Conservation (phyloP, 2,797 vertebrate genomes). For the Tapera naevia region DNA sequence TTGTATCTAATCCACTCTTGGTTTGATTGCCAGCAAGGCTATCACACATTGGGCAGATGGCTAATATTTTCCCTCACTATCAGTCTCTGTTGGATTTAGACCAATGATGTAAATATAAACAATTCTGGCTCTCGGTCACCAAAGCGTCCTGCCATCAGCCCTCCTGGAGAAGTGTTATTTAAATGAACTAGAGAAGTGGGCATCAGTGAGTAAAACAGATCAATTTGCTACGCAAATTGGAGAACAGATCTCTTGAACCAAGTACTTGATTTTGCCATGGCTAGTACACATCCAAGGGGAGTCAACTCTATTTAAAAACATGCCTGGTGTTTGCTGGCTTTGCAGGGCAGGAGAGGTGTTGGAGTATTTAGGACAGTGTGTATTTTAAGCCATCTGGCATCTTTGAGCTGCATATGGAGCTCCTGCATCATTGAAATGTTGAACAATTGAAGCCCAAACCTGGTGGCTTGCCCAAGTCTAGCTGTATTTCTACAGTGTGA, state of each 20-base stretch:
- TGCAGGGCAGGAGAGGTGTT: background rate
- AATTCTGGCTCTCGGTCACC: constrained; percentile 17
- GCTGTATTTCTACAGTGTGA: background rate
- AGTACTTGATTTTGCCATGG: background rate
- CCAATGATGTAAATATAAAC: constrained; percentile 52
- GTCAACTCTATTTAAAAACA: background rate
- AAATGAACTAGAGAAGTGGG: constrained; percentile 14
- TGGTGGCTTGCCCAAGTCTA: background rate
- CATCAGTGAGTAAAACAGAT: constrained; percentile 37
- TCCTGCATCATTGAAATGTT: background rate
- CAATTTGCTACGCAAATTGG: background rate
- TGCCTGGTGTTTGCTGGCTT: background rate
- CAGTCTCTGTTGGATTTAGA: constrained; percentile 49
- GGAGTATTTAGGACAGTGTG: constrained; percentile 24
- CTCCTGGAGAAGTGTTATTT: background rate
- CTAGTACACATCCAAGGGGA: background rate
- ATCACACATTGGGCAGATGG: constrained; percentile 44
- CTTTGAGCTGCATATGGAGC: constrained; percentile 26
- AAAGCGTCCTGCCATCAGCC: constrained; percentile 22
- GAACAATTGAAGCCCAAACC: background rate
- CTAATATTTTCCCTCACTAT: constrained; percentile 55
- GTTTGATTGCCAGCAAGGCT: constrained; percentile 23
- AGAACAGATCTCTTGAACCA: background rate
- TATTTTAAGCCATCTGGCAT: constrained; percentile 43
- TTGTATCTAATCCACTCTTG: background rate